These are phyloP conservation scores for Paguma larvata DNA, from an alignment of 2,797 vertebrate species.

Conservation along the genomic window DNA sequence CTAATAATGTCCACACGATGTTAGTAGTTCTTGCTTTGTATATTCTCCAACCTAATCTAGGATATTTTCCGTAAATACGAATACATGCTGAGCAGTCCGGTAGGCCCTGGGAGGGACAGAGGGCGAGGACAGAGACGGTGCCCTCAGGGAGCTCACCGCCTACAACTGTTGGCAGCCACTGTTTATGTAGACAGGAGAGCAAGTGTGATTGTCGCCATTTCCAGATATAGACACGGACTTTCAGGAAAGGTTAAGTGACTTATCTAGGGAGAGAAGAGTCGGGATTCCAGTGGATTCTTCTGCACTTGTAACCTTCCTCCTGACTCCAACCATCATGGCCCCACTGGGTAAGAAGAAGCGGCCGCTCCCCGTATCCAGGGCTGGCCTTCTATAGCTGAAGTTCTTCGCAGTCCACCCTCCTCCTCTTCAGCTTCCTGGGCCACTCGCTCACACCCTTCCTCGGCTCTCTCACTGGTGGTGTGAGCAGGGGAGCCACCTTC, in stretches of 20 bases:
- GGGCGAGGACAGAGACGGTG: background rate
- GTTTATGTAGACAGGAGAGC: background rate
- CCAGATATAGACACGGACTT: background rate
- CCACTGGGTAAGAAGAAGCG: background rate
- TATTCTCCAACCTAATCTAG: background rate
- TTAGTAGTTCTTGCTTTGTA: background rate
- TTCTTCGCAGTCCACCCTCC: too few relatives aligned
- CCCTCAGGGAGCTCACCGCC: background rate
- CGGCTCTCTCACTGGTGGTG: background rate
- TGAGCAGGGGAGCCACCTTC: too few relatives aligned
- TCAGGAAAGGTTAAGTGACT: background rate
- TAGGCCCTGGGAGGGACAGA: background rate
- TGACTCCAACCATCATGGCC: accelerated
- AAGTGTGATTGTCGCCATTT: background rate
- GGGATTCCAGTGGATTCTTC: background rate
- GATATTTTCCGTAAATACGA: background rate
- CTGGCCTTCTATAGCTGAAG: background rate
- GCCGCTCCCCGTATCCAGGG: too few relatives aligned
- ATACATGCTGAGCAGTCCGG: background rate
- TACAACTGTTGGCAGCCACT: accelerated
- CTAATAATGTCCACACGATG: too few relatives aligned
- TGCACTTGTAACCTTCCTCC: too few relatives aligned
- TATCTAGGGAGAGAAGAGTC: background rate
- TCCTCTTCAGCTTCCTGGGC: background rate
- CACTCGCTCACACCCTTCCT: background rate